Evolutionary conservation across 2,113 vertebrate genomes (phyloP).

Genomic region (Todiramphus saurophagus): DNA sequence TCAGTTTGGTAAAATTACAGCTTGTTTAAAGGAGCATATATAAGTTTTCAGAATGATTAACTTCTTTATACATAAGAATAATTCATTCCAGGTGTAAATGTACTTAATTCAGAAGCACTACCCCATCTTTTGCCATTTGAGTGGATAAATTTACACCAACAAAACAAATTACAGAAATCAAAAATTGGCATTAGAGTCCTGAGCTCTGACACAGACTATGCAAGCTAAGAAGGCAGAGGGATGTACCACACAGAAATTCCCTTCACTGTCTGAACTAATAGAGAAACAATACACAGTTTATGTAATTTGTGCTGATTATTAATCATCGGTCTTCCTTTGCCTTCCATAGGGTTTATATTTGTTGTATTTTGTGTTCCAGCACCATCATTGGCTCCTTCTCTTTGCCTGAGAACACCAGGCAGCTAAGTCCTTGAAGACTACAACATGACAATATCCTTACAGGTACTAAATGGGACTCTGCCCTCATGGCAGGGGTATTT

Average conservation of each 20-base stretch:
- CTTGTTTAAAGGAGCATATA: conserved; percentile 26
- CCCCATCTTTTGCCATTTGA: not conserved
- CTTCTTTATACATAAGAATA: conserved; percentile 13
- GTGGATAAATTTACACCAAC: conserved; percentile 3
- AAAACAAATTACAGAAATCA: not conserved
- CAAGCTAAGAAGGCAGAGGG: not conserved
- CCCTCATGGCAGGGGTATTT: not conserved
- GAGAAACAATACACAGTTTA: not conserved
- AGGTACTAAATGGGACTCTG: not conserved
- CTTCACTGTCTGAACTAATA: not conserved
- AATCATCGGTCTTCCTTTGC: not conserved
- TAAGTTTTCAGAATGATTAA: conserved; percentile 42
- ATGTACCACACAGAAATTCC: not conserved
- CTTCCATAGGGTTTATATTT: not conserved
- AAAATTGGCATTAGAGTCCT: not conserved
- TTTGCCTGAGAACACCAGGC: not conserved
- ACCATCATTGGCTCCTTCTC: not conserved
- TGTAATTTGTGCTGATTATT: not conserved
- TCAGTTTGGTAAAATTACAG: conserved; percentile 43
- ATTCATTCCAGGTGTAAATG: conserved; percentile 42
- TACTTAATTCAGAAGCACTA: conserved; percentile 26
- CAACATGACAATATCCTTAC: accelerated
- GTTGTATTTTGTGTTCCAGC: not conserved
- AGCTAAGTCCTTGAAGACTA: not conserved
- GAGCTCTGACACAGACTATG: not conserved